Evolutionary conservation across 2,113 vertebrate genomes (phyloP), one percentile per base, ranked within the genome.

Genomic region (Xyrauchen texanus): DNA sequence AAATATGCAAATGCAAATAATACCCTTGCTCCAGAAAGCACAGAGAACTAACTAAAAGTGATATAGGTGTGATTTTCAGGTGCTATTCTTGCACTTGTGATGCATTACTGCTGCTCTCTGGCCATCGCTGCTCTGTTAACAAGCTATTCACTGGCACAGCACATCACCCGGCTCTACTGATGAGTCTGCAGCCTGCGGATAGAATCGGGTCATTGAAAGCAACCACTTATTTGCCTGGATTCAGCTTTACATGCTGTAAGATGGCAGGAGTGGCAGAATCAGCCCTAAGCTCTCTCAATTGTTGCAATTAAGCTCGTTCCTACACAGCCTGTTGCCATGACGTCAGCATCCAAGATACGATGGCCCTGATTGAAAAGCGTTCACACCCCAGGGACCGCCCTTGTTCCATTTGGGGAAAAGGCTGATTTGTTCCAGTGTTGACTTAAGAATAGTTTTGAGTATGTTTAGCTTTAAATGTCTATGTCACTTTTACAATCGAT

Each of bases 121-220:
- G 69, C 51, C 70, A 63, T 71, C 47, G 76, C 67, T 76, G 77
- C 80, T 68, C 76, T 51, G 76, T 82, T 84, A 84, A 84, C 80
- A 81, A 84, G 83, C 83, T 67, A 84, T 84, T 84, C 83, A 81
- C 15, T 12, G 81, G 44, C 79, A 16, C 83, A 79, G 76, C 80
- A 34, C 71, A 76, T 45, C 53, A 65, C 68, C 51, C 77, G 34
- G 69, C 79, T 84, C 57, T 42, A 84, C 81, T 69, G 75, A 77
- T 77, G 74, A 81, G 65, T 55, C 68, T 11, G 49, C 8, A 61
- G 68, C 44, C 53, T 67, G 66, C 12, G 55, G 75, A 81, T 61
- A 79, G 76, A 58, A 79, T 68, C 61, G 9, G 55, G 49, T 67
- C 45, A 47, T 21, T 75, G 60, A 53, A 10, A 70, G 76, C 11